Evolutionary conservation across 2,797 vertebrate species (phyloP), one percentile per base, ranked within the genome.

Genomic region (Rhabdophis nuchalis): DNA sequence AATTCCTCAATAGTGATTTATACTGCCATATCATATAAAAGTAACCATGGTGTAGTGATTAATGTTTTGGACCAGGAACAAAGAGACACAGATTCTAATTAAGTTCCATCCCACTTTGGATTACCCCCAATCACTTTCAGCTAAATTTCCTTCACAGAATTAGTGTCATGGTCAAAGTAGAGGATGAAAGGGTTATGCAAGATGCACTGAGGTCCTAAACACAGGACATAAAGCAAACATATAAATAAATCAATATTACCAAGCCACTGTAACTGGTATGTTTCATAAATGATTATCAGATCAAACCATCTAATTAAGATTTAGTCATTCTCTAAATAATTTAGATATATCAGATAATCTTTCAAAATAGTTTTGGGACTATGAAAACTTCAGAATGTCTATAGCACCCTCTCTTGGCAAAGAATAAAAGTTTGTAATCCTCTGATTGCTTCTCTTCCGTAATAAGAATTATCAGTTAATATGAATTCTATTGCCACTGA

Each of bases 381-480:
- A 5, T 1, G 36, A 4, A 23, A 0, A 5, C 25, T n/a, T 8
- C 36, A 27, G 53, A 68, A 92, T 18, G 29, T 82, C 7, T 86
- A 54, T n/a, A 90, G 94, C 95, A 93, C 94, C 95, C 91, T 89
- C 94, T 93, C 32, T 54, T 64, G 95, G 41, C 53, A 53, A 88
- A 64, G 64, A 32, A 7, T 3, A 88, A 13, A 91, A 88, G 14
- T 85, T 85, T 54, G 41, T 52, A 53, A 64, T 61, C 18, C 14
- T 61, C 85, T 5, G 36, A 29, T 54, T 85, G 57, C 87, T 92
- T 92, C 50, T 72, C n/a, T 82, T 32, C 27, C 52, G 41, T 29
- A n/a, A 56, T 25, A 86, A 85, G 2, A 85, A 12, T 5, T 54
- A 13, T 88, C 54, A 92, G 8, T 88, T 82, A 61, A 88, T 46